These are phyloP conservation scores for Neodon shergylaensis DNA, from an alignment of 2,113 vertebrate species.

Conservation along the genomic window DNA sequence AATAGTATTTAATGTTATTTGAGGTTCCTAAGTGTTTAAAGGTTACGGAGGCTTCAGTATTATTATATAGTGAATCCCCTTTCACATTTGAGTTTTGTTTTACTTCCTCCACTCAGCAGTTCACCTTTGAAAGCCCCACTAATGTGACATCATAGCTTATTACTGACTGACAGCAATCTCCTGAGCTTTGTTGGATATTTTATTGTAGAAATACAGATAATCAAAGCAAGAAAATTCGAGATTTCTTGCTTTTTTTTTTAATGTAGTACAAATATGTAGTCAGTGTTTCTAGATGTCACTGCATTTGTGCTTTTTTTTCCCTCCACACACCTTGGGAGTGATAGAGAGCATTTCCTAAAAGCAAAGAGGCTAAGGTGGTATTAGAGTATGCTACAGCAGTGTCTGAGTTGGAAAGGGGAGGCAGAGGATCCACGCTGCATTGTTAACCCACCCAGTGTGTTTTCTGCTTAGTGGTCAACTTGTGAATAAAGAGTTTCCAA, in stretches of 20 bases:
- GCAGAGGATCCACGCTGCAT: neutral
- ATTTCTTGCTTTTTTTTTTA: slow-evolving; percentile 37
- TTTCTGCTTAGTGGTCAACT: slow-evolving; percentile 10
- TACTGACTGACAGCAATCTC: slow-evolving; percentile 33
- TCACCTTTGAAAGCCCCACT: neutral
- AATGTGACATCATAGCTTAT: slow-evolving; percentile 22
- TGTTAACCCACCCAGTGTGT: neutral
- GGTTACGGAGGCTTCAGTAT: slow-evolving; percentile 43
- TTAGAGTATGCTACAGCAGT: neutral
- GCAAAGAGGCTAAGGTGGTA: neutral
- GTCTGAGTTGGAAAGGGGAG: neutral
- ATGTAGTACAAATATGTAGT: neutral
- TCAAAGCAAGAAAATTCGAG: slow-evolving; percentile 34
- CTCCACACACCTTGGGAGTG: neutral
- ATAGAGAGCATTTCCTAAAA: neutral
- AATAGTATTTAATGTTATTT: slow-evolving; percentile 58
- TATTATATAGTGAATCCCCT: neutral
- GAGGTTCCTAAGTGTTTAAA: slow-evolving; percentile 44
- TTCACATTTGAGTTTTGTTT: slow-evolving; percentile 28
- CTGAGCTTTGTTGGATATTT: slow-evolving; percentile 56
- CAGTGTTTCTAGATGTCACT: slow-evolving; percentile 31
- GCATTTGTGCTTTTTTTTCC: slow-evolving; percentile 30
- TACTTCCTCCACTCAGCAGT: neutral
- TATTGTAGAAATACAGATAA: slow-evolving; percentile 42
- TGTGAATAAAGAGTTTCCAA: slow-evolving; percentile 47